Evolutionary conservation across 2,797 vertebrate species (phyloP), one percentile per base, ranked within the genome.

Genomic region (Carduelis carduelis): DNA sequence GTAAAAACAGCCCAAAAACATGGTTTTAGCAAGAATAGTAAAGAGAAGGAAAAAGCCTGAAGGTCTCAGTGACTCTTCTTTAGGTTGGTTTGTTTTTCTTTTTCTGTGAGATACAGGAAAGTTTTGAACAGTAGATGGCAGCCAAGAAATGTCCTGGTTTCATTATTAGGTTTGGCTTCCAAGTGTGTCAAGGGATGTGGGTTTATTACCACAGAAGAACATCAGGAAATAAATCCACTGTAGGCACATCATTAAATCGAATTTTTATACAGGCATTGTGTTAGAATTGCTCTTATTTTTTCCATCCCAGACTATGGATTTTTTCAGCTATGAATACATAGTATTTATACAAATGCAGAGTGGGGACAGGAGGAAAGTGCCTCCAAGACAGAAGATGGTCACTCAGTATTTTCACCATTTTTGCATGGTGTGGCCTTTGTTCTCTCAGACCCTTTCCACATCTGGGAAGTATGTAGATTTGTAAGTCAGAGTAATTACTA

Each of bases 51-150:
- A 28, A 82, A 85, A 71, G 41, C 32, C 26, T 83, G 39, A 49
- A 80, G 43, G 32, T 66, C 39, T 61, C 56, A 71, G 30, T 75
- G 43, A 37, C 8, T 44, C 22, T 24, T 77, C 4, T 64, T 65
- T 23, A 34, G 3, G 22, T 59, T 92, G 12, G 14, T 90, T 64
- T 50, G 8, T 9, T 87, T 91, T 85, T n/a, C 23, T 85, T 69
- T 37, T 76, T 37, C n/a, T 76, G 30, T 89, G 37, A 47, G 59
- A 66, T 74, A 83, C 7, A 83, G n/a, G n/a, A 77, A 86, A 50
- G 39, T 39, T 76, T 37, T 96, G 63, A 91, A 95, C 97, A 95
- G 95, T 91, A 98, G 98, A 63, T 98, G 98, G 98, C 98, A 98
- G 97, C 90, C 95, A 92, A 95, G 96, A 97, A 97, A 92, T 90